These are phyloP conservation scores for Sipha maydis DNA, from an alignment of 2,888 invertebrate species.

Conservation along the genomic window DNA sequence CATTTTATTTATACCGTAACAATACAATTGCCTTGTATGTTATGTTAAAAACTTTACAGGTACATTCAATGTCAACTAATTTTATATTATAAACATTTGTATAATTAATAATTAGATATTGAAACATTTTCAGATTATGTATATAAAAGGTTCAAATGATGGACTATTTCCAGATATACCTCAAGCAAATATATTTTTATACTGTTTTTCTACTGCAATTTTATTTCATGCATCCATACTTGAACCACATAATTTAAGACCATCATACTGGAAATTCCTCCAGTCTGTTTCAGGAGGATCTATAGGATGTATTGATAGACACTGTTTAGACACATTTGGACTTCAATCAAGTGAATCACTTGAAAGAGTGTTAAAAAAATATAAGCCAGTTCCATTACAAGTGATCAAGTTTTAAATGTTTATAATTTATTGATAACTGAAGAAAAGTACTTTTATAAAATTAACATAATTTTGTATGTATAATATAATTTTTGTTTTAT, in stretches of 20 bases:
- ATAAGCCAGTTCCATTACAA: constrained; percentile 54
- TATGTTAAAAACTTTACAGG: constrained; percentile 85
- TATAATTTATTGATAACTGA: not conserved
- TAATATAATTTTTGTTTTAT: constrained; percentile 2
- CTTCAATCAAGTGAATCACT: constrained; percentile 69
- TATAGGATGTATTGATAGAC: constrained; percentile 73
- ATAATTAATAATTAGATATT: not conserved
- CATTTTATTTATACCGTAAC: constrained; percentile 80
- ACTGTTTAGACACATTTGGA: constrained; percentile 74
- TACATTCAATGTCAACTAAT: constrained; percentile 66
- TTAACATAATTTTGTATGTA: not conserved
- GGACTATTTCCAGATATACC: constrained; percentile 76
- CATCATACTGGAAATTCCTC: constrained; percentile 87
- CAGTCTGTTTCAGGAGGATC: constrained; percentile 78
- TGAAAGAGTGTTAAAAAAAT: constrained; percentile 54
- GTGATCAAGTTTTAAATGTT: constrained; percentile 42
- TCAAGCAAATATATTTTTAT: constrained; percentile 77
- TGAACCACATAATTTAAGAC: constrained; percentile 81
- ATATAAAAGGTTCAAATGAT: constrained; percentile 76
- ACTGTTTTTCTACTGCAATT: constrained; percentile 80
- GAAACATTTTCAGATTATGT: constrained; percentile 72
- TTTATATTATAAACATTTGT: not conserved
- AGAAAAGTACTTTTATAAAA: not conserved
- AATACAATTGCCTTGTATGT: constrained; percentile 83
- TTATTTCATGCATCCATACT: constrained; percentile 82